Base-by-base conservation (phyloP, 2,888 invertebrate species). In the Ceriagrion tenellum region DNA sequence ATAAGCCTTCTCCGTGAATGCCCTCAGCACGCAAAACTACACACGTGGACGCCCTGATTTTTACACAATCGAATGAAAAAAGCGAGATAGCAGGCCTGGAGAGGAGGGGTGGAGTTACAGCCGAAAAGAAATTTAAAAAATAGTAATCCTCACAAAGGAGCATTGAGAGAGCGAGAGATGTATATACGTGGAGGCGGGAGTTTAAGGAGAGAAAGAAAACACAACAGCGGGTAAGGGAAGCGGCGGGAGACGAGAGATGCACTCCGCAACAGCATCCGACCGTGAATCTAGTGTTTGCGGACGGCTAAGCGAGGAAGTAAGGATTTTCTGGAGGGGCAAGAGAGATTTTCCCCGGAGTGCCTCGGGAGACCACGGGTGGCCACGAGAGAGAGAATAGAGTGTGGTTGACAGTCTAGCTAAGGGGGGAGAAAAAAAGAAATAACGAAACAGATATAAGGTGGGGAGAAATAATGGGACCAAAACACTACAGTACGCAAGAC, bases 201-300 rank as follows among this genome's bases (percentile, higher is more conserved):
- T 59, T 59, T 16, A 8, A 18, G 47, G 18, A 26, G 16, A 35
- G 81, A 35, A 81, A 35, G 23, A 35, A 35, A 12, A 35, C 81
- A 69, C 69, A 20, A 26, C 3, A 13, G 26, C 4, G 35, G 6
- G 13, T 81, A 81, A 81, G 13, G 69, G 69, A 8, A 35, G 81
- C 16, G 81, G 35, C 35, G 35, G 81, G 35, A 81, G 81, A 35
- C n/a, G 69, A n/a, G 26, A n/a, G 26, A 81, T 81, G 81, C 81
- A 81, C 81, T 81, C 81, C 16, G 81, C 12, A 35, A 35, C 30
- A n/a, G 69, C 13, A 16, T 81, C 35, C 81, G 16, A 35, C 81
- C 81, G 81, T 81, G 81, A 35, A 35, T 81, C 81, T 81, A 16
- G 81, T 81, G 81, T 81, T 81, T 81, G 81, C 81, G 81, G 81